Conservation (phyloP, 2,113 vertebrate genomes). For the Elachura formosa region DNA sequence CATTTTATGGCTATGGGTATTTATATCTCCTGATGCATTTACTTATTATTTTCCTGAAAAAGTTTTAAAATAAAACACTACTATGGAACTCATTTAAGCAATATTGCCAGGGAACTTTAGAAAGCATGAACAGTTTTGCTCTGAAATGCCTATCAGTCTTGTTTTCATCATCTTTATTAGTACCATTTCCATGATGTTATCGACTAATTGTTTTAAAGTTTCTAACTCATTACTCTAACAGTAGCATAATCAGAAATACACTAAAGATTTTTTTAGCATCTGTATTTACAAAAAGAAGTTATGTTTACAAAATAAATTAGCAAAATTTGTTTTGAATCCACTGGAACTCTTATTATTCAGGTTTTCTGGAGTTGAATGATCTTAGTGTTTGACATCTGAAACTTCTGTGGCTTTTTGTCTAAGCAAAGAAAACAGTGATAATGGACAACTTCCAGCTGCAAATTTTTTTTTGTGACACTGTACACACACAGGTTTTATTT, state of each 20-base stretch:
- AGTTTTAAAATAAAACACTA: background rate
- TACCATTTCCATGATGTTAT: background rate
- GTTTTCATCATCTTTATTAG: background rate
- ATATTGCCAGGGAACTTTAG: background rate
- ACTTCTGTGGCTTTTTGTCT: constrained; percentile 62
- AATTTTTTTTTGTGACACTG: background rate
- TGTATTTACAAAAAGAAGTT: background rate
- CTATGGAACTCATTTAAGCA: background rate
- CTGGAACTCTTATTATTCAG: constrained; percentile 23
- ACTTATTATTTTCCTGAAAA: background rate
- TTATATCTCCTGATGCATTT: background rate
- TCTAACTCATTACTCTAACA: background rate
- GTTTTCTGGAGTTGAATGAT: constrained; percentile 43
- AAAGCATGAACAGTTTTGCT: background rate
- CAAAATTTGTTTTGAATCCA: background rate
- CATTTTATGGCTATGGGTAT: background rate
- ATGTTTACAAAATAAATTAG: constrained; percentile 16
- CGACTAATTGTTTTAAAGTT: background rate
- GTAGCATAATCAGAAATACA: background rate
- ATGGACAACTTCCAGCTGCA: constrained; percentile 70
- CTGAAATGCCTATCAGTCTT: background rate
- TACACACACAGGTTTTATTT: constrained; percentile 54
- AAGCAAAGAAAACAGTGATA: constrained; percentile 69
- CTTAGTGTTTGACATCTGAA: constrained; percentile 56
- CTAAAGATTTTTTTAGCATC: background rate